phyloP scores from a whole-genome alignment of 1,140 invertebrate species.

The Cherax quadricarinatus region DNA sequence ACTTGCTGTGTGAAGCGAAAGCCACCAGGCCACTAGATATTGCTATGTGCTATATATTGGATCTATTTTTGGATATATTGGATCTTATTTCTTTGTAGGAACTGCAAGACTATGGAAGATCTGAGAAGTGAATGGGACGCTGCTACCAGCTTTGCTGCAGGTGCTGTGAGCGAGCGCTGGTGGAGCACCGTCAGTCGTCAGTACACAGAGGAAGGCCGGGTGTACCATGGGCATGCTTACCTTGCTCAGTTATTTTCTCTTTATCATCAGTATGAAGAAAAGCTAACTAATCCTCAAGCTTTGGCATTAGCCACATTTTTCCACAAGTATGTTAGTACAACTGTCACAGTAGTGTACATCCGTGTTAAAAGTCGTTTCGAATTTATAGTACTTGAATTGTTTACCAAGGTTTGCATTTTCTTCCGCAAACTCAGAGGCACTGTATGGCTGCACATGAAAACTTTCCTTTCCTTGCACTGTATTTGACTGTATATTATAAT shows the following conservation, averaged over 20 bases:
- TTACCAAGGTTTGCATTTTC: too few relatives aligned
- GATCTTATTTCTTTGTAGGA: neutral
- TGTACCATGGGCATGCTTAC: constrained; percentile 54
- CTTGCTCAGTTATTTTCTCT: constrained; percentile 48
- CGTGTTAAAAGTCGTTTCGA: too few relatives aligned
- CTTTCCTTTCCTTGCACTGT: too few relatives aligned
- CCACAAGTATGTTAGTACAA: constrained; percentile 49
- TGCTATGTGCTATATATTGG: too few relatives aligned
- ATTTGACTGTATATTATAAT: too few relatives aligned
- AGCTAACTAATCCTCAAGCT: constrained; percentile 50
- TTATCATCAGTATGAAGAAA: constrained; percentile 56
- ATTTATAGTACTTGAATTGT: too few relatives aligned
- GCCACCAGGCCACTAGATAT: too few relatives aligned
- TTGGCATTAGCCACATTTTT: constrained; percentile 61
- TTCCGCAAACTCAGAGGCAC: too few relatives aligned
- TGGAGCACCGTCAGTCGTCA: constrained; percentile 45
- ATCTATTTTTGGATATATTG: too few relatives aligned
- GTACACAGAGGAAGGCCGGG: constrained; percentile 55
- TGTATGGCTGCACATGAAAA: too few relatives aligned
- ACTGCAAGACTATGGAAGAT: constrained; percentile 29
- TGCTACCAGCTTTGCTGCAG: constrained; percentile 55
- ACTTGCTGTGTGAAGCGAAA: too few relatives aligned
- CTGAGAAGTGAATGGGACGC: constrained; percentile 57
- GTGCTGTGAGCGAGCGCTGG: constrained; percentile 57
- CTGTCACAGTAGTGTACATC: neutral